Conservation (phyloP, 1,140 invertebrate genomes). For the Heliothis virescens region DNA sequence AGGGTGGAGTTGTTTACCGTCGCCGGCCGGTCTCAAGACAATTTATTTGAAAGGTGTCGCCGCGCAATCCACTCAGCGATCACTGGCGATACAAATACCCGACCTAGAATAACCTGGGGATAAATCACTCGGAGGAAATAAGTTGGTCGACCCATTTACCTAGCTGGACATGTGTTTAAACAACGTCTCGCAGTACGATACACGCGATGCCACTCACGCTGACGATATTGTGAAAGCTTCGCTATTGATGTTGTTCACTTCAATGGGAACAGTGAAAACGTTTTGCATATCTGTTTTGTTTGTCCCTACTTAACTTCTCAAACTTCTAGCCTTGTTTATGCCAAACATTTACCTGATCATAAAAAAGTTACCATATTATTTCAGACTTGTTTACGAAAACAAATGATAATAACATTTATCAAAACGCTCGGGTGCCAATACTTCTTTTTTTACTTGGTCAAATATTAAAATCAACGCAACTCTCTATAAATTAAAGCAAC, state of each 20-base stretch:
- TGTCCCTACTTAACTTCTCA: slow-evolving; percentile 1
- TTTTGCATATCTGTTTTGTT: slow-evolving; percentile 42
- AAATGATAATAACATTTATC: slow-evolving; percentile 28
- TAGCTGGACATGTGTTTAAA: slow-evolving; percentile 68
- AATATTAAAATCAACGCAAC: background rate
- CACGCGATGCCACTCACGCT: slow-evolving; percentile 38
- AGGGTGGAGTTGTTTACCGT: slow-evolving; percentile 80
- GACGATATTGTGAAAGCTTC: slow-evolving; percentile 57
- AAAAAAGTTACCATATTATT: slow-evolving; percentile 5
- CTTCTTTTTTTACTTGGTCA: background rate
- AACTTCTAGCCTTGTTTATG: slow-evolving; percentile 20
- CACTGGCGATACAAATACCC: slow-evolving; percentile 68
- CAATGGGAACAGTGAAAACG: slow-evolving; percentile 23
- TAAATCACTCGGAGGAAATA: slow-evolving; percentile 78
- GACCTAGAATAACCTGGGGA: slow-evolving; percentile 65
- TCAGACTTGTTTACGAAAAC: slow-evolving; percentile 31
- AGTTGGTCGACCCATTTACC: slow-evolving; percentile 68
- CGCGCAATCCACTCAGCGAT: slow-evolving; percentile 80
- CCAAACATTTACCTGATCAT: slow-evolving; percentile 20
- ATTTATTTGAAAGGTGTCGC: slow-evolving; percentile 85
- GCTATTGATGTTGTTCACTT: slow-evolving; percentile 45
- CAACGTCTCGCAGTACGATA: slow-evolving; percentile 51
- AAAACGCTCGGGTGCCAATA: background rate
- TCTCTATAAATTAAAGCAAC: background rate
- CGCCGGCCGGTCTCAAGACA: slow-evolving; percentile 78